These are phyloP conservation scores for Amphipyra tragopoginis DNA, from an alignment of 2,888 invertebrate genomes.

Conservation along the genomic window DNA sequence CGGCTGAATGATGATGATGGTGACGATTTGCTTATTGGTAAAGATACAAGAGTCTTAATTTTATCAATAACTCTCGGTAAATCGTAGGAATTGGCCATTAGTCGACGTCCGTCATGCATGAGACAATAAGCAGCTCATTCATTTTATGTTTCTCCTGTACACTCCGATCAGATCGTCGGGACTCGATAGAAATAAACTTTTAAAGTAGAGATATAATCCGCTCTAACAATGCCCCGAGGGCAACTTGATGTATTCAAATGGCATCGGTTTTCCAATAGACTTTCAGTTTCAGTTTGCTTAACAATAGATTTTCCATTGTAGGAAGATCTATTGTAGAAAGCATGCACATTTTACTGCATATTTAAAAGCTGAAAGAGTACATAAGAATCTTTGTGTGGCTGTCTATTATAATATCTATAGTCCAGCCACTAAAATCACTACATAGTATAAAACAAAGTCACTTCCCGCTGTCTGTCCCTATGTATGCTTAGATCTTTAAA, in stretches of 20 bases:
- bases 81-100: too few relatives aligned
- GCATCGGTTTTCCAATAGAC: constrained; percentile 28
- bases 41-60: too few relatives aligned
- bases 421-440: too few relatives aligned
- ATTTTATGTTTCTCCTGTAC: background rate
- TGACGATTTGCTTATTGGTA: too few relatives aligned
- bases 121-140: background rate
- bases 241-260: constrained; percentile 13
- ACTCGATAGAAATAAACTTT: constrained; percentile 7
- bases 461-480: too few relatives aligned
- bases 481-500: too few relatives aligned
- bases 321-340: constrained; percentile 26
- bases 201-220: constrained; percentile 1
- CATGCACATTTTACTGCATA: constrained; percentile 4
- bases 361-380: constrained; percentile 10
- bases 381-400: background rate
- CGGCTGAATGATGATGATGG: too few relatives aligned
- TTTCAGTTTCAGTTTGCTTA: constrained; percentile 9
- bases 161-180: background rate
- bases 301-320: constrained; percentile 24
- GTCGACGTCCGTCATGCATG: too few relatives aligned
- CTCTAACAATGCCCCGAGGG: constrained; percentile 16
- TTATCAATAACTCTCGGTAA: too few relatives aligned
- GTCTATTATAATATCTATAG: background rate
- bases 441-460: too few relatives aligned